Conservation (phyloP, 2,113 vertebrate species). For the Telmatochromis sp. region DNA sequence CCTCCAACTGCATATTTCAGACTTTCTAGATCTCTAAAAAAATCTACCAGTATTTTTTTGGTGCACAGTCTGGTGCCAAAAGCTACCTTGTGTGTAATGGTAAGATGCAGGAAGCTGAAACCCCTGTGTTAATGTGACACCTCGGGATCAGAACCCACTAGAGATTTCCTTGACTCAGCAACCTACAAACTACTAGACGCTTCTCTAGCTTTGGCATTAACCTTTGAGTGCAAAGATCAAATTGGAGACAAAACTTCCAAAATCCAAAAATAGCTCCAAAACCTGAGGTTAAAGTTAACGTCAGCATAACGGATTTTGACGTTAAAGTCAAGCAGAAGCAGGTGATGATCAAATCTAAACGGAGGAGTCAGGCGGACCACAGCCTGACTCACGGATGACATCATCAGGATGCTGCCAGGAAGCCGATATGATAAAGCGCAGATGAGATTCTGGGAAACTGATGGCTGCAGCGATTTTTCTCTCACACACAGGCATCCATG, state of each 20-base stretch:
- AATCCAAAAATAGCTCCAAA: background rate
- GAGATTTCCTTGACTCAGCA: background rate
- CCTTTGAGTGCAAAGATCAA: background rate
- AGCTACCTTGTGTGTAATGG: background rate
- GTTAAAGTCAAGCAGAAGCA: background rate
- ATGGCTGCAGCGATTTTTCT: background rate
- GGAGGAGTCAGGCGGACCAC: background rate
- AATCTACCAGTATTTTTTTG: background rate
- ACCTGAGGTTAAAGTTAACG: background rate
- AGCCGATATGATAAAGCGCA: slow-evolving; percentile 1
- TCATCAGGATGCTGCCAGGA: slow-evolving; percentile 23
- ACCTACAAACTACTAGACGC: background rate
- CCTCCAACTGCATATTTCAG: background rate
- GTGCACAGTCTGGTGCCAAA: background rate
- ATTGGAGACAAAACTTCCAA: background rate
- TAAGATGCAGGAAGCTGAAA: background rate
- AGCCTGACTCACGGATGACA: background rate
- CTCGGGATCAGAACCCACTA: background rate
- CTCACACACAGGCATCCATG: background rate
- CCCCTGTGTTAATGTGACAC: background rate
- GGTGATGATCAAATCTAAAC: background rate
- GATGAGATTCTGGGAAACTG: slow-evolving; percentile 4
- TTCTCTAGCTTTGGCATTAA: background rate
- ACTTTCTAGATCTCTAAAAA: background rate
- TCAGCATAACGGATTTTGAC: background rate